Percentiles rank a stretch among this genome's conserved stretches.
Evolutionary conservation across 2,113 vertebrate genomes (phyloP).

Genomic region (Hucho hucho): DNA sequence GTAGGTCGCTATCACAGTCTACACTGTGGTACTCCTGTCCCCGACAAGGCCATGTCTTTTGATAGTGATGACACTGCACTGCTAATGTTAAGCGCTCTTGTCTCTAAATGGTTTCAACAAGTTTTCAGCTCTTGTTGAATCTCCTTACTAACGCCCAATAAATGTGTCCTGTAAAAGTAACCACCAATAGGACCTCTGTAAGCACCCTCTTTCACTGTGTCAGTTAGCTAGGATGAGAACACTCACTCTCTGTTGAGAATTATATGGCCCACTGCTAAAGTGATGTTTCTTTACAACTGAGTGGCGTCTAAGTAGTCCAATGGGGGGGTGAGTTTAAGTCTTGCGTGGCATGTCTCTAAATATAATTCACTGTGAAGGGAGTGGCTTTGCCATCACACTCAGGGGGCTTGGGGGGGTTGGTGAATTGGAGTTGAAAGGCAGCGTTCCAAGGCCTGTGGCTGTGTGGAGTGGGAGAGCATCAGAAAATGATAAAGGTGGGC

Average conservation of each 20-base stretch:
- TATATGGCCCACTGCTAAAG: constrained; percentile 33
- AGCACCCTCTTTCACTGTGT: neutral
- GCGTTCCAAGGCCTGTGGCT: constrained; percentile 30
- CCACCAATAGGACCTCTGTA: constrained; percentile 4
- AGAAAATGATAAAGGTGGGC: neutral
- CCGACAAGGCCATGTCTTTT: constrained; percentile 11
- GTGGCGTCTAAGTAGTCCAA: constrained; percentile 63
- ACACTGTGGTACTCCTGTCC: neutral
- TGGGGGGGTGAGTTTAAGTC: constrained; percentile 41
- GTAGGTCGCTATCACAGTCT: neutral
- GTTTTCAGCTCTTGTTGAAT: constrained; percentile 20
- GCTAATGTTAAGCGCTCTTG: constrained; percentile 34
- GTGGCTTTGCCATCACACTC: constrained; percentile 53
- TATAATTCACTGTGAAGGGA: constrained; percentile 61
- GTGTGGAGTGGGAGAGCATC: neutral
- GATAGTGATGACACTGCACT: constrained; percentile 2
- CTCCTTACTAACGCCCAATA: constrained; percentile 5
- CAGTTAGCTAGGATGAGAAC: constrained; percentile 29
- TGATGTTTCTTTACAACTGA: constrained; percentile 52
- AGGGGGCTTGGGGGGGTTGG: constrained; percentile 31
- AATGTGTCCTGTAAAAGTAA: constrained; percentile 19
- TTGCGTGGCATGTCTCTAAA: constrained; percentile 63
- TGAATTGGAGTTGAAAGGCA: constrained; percentile 20
- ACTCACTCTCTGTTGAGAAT: constrained; percentile 41
- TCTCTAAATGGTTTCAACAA: neutral